phyloP scores from a whole-genome alignment of 1,140 invertebrate genomes.

The Drosophila tropicalis region DNA sequence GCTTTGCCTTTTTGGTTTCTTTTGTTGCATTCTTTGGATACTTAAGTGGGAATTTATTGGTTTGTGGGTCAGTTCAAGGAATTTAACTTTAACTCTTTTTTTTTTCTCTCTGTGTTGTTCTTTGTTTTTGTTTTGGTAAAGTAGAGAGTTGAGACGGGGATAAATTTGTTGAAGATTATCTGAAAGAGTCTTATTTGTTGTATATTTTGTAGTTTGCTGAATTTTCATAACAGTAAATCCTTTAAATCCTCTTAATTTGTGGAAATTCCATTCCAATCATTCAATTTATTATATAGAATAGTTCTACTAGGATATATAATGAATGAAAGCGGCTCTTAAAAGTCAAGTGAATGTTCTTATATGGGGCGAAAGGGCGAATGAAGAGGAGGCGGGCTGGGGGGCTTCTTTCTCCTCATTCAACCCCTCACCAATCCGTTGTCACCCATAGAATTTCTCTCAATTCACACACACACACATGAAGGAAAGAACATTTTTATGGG shows the following conservation, averaged over 20 bases:
- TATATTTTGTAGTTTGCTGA: no score
- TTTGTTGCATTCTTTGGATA: conserved; percentile 66
- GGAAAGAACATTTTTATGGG: conserved; percentile 63
- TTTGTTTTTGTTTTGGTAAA: conserved; percentile 16
- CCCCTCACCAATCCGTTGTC: conserved; percentile 11
- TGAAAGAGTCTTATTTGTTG: no score
- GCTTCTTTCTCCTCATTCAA: conserved; percentile 5
- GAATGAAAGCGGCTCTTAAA: conserved; percentile 8
- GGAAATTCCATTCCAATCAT: no score
- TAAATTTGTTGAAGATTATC: no score
- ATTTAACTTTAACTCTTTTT: conserved; percentile 31
- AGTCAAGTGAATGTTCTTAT: conserved; percentile 12
- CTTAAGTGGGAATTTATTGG: conserved; percentile 72
- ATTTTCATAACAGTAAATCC: no score
- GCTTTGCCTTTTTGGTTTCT: conserved; percentile 34
- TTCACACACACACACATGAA: conserved; percentile 63
- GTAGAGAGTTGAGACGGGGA: background rate
- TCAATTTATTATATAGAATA: no score
- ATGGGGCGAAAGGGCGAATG: background rate
- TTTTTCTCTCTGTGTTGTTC: no score
- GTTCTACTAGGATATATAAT: no score
- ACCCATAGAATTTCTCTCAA: conserved; percentile 46
- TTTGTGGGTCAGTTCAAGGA: conserved; percentile 68
- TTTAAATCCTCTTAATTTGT: no score
- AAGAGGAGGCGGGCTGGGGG: conserved; percentile 47